Percentiles rank a stretch among this genome's conserved stretches.
phyloP scores from a whole-genome alignment of 2,113 vertebrate species.

The Fukomys damarensis region DNA sequence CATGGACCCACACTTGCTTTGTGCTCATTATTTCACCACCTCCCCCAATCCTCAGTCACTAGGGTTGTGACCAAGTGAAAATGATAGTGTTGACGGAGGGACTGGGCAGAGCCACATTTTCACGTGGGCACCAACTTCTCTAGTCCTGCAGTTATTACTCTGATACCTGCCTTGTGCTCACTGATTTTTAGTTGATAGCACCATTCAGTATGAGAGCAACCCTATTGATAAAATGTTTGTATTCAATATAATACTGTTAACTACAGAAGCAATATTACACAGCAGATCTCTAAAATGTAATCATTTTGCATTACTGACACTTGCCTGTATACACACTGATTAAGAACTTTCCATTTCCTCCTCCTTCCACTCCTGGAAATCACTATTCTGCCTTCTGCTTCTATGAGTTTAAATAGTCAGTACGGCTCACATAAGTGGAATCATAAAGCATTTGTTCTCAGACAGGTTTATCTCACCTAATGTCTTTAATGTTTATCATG shows the following conservation, averaged over 20 bases:
- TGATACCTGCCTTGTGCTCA: background rate
- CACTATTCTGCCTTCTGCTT: background rate
- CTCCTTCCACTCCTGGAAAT: background rate
- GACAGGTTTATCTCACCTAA: background rate
- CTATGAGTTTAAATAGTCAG: background rate
- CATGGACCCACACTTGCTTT: too few species aligned
- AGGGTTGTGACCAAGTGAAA: background rate
- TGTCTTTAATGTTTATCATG: background rate
- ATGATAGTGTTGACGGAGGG: too few species aligned
- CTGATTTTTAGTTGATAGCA: background rate
- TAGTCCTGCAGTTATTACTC: background rate
- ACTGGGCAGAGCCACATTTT: rapidly evolving
- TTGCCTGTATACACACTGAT: background rate
- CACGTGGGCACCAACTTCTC: background rate
- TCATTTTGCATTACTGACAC: background rate
- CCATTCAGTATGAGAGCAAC: background rate
- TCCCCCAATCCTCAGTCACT: background rate
- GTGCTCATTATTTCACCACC: background rate
- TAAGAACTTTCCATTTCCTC: background rate
- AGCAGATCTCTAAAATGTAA: background rate
- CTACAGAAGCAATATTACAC: background rate
- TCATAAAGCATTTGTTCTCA: background rate
- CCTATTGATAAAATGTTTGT: background rate
- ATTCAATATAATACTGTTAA: background rate
- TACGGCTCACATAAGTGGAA: background rate